Base-by-base conservation (phyloP, 2,113 vertebrate species). In the Anthoscopus minutus region DNA sequence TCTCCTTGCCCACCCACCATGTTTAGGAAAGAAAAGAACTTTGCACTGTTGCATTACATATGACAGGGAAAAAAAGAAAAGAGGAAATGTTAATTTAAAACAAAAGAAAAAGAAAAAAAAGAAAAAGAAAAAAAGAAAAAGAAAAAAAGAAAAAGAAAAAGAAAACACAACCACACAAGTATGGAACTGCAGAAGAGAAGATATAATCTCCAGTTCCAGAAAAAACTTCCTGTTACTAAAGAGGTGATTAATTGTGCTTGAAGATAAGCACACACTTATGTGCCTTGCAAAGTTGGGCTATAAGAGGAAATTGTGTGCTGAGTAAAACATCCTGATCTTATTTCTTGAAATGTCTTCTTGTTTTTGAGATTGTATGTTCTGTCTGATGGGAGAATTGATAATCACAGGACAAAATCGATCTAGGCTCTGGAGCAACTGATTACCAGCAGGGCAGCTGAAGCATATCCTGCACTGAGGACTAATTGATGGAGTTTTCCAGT, bases 271-370 rank as follows among this genome's bases (percentile, higher is more conserved):
- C 54, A 54, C 25, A 15, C 33, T 60, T 78, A 62, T 0, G 5
- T 86, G 66, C 28, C 67, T 65, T 67, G 27, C 38, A 70, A 70
- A 94, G 60, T 22, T 51, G 27, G 30, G 51, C 54, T 58, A 24
- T 38, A 56, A 70, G 60, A 92, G 54, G 86, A 88, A 85, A 51
- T 16, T 65, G 31, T 70, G 27, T 13, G 23, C 57, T 50, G 86
- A 91, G 51, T 87, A 91, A 88, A 94, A 86, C 69, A 84, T 58
- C 66, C 76, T 89, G 58, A 64, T 96, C 95, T 96, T 95, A 73
- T 74, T 95, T 94, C 62, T 56, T 50, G 65, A 56, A 82, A 48
- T 0, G 1, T 23, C 33, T 54, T 82, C 60, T 96, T 93, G 53
- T 91, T 93, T 73, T 95, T 85, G 81, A 96, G 54, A 50, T 72